phyloP scores from a whole-genome alignment of 2,797 vertebrate genomes.

The Myioborus melanocephalus region DNA sequence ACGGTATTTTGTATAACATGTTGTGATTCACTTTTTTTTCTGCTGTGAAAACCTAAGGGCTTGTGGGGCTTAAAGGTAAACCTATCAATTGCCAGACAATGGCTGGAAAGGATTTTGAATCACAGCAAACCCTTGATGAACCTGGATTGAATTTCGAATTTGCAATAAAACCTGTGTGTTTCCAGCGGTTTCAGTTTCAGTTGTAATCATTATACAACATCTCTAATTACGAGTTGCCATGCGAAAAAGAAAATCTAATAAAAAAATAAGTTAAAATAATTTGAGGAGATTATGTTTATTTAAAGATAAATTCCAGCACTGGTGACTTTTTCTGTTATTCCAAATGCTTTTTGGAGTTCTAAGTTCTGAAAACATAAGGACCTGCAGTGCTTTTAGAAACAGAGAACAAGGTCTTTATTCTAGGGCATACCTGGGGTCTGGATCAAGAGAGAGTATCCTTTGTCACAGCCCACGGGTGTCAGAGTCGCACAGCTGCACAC shows the following conservation, averaged over 20 bases:
- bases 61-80: neutral
- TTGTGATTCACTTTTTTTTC: neutral
- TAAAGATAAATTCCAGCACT: neutral
- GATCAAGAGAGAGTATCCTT: neutral
- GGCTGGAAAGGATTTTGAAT: constrained; percentile 48
- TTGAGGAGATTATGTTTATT: neutral
- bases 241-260: neutral
- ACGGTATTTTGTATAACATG: neutral
- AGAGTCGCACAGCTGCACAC: neutral
- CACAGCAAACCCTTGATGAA: constrained; percentile 41
- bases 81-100: neutral
- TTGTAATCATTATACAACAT: neutral
- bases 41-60: neutral
- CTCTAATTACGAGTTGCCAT: neutral
- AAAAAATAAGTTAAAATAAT: neutral
- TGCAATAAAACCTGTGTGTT: constrained; percentile 44
- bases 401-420: neutral
- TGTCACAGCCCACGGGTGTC: neutral
- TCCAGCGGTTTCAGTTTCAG: constrained; percentile 39
- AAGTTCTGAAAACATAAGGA: neutral
- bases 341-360: neutral
- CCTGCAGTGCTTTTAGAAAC: neutral
- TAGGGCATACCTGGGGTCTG: neutral
- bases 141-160: constrained; percentile 37
- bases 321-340: neutral